These are phyloP conservation scores for Coregonus clupeaformis DNA, from an alignment of 2,113 vertebrate species.

Conservation along the genomic window DNA sequence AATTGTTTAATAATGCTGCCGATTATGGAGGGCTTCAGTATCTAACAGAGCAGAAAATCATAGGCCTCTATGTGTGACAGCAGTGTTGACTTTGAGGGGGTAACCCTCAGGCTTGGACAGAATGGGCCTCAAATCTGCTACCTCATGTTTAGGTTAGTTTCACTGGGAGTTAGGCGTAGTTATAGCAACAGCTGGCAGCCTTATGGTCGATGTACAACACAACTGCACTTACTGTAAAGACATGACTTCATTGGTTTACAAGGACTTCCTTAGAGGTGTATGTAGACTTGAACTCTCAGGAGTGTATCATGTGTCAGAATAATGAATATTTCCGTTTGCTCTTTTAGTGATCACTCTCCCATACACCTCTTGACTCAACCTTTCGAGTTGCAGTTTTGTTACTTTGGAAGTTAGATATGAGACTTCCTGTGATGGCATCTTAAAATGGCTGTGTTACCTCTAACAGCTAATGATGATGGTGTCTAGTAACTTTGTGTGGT, in stretches of 20 bases:
- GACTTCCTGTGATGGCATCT: not conserved
- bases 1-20: slow-evolving; percentile 27
- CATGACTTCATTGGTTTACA: slow-evolving; percentile 38
- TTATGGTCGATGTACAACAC: not conserved
- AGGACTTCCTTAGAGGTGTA: not conserved
- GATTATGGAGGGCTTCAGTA: slow-evolving; percentile 12
- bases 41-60: slow-evolving; percentile 33
- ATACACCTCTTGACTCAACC: not conserved
- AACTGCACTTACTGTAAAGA: slow-evolving; percentile 1
- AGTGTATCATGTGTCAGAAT: slow-evolving; percentile 24
- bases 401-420: not conserved
- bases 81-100: slow-evolving; percentile 12
- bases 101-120: not conserved
- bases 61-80: not conserved
- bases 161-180: not conserved
- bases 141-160: slow-evolving; percentile 24
- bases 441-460: not conserved
- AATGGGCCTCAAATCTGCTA: not conserved
- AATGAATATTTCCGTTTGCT: slow-evolving; percentile 13
- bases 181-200: slow-evolving; percentile 29
- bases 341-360: not conserved
- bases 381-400: not conserved
- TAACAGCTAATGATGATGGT: not conserved
- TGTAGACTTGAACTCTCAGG: too few relatives aligned
- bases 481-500: not conserved